Percentiles rank a stretch among this genome's conserved stretches.
Conservation (phyloP, 2,113 vertebrate species). For the Gallinago undulata region DNA sequence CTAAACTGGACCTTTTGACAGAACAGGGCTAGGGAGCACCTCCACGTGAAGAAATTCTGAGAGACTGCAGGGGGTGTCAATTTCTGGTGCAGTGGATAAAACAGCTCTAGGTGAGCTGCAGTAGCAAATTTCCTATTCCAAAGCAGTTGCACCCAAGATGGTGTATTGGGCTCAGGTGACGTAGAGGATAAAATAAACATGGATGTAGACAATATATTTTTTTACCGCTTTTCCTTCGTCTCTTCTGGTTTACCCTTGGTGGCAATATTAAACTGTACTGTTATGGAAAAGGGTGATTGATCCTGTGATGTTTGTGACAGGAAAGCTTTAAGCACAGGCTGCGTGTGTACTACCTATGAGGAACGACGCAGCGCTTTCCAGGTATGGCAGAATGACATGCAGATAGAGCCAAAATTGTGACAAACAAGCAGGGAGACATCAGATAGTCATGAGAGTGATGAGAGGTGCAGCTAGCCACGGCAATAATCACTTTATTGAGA, state of each 20-base stretch:
- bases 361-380: background rate
- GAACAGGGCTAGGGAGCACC: accelerated
- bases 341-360: accelerated
- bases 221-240: background rate
- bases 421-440: background rate
- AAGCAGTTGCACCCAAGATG: background rate
- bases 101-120: background rate
- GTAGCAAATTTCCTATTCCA: background rate
- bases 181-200: background rate
- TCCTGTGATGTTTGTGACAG: background rate
- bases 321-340: background rate
- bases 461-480: background rate
- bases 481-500: background rate
- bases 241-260: background rate
- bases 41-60: background rate
- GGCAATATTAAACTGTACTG: background rate
- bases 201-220: background rate
- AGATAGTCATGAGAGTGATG: background rate
- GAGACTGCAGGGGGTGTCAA: background rate
- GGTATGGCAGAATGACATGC: background rate
- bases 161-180: background rate
- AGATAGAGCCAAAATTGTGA: background rate
- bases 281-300: background rate
- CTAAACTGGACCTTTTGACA: background rate
- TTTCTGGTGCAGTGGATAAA: background rate